These are phyloP conservation scores for Siderastrea siderea DNA, from an alignment of 92 coral and sea anemone species.

Conservation along the genomic window DNA sequence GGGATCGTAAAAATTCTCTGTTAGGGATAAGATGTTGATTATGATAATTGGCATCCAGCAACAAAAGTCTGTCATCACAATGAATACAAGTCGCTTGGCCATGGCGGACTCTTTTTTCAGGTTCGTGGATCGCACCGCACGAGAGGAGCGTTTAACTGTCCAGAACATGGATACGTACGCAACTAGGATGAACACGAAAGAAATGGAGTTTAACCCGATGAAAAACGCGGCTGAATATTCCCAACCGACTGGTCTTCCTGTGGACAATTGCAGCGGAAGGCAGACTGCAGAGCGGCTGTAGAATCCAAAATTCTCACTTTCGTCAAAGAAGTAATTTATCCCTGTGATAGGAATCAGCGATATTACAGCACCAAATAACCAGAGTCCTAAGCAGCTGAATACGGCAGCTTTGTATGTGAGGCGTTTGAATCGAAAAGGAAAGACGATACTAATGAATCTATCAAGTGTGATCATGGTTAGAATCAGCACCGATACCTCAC, in stretches of 20 bases:
- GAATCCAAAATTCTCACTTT: slow-evolving; percentile 61
- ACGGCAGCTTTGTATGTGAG: slow-evolving; percentile 43
- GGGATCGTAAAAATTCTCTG: slow-evolving; percentile 69
- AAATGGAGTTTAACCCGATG: slow-evolving; percentile 62
- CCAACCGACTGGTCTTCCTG: slow-evolving; percentile 78
- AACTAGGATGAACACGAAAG: slow-evolving; percentile 69
- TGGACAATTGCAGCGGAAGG: slow-evolving; percentile 69
- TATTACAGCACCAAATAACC: slow-evolving; percentile 46
- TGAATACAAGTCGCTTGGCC: slow-evolving; percentile 73
- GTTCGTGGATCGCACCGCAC: slow-evolving; percentile 67
- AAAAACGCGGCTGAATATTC: slow-evolving; percentile 76
- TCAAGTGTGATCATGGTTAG: slow-evolving; percentile 67
- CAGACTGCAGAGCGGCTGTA: slow-evolving; percentile 82
- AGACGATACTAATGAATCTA: slow-evolving; percentile 74
- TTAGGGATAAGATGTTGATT: slow-evolving; percentile 65
- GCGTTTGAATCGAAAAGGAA: slow-evolving; percentile 66
- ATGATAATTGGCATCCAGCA: slow-evolving; percentile 87
- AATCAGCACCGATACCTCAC: slow-evolving; percentile 73
- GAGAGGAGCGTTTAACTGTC: slow-evolving; percentile 57
- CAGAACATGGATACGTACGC: slow-evolving; percentile 75
- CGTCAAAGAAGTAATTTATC: slow-evolving; percentile 56
- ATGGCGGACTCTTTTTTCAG: slow-evolving; percentile 74
- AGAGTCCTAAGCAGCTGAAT: slow-evolving; percentile 31
- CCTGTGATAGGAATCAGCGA: slow-evolving; percentile 66
- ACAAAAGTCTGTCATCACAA: slow-evolving; percentile 74